phyloP scores from a whole-genome alignment of 2,797 vertebrate species.

The Rousettus madagascariensis region DNA sequence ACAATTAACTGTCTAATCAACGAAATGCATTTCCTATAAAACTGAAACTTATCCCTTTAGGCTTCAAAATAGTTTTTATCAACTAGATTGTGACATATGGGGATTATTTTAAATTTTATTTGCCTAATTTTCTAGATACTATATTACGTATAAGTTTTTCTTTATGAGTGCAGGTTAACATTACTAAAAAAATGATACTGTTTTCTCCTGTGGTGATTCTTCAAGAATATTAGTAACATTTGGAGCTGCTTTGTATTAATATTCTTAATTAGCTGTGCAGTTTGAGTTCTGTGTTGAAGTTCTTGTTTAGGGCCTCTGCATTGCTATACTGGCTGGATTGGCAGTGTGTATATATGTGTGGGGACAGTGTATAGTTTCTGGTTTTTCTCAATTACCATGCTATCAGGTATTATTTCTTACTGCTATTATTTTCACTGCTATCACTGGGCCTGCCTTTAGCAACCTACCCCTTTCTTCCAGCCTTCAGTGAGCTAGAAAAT shows the following conservation, averaged over 20 bases:
- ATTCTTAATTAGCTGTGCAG: not conserved
- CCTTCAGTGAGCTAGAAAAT: conserved; percentile 41
- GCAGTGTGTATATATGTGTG: not conserved
- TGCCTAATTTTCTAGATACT: conserved; percentile 21
- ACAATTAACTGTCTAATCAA: conserved; percentile 23
- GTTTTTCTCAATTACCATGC: not conserved
- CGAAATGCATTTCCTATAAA: conserved; percentile 42
- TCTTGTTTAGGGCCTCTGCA: not conserved
- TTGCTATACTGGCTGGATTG: not conserved
- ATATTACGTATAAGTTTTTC: not conserved
- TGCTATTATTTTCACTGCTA: not conserved
- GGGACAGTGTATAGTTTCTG: not conserved
- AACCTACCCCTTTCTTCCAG: not conserved
- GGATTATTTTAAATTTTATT: conserved; percentile 51
- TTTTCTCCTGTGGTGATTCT: not conserved
- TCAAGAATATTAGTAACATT: not conserved
- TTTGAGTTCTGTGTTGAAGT: conserved; percentile 37
- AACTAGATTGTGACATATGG: conserved; percentile 32
- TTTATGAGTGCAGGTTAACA: conserved; percentile 5
- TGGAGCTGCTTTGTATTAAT: conserved; percentile 30
- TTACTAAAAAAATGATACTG: not conserved
- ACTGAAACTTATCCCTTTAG: not conserved
- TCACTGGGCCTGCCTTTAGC: not conserved
- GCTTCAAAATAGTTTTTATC: conserved; percentile 30
- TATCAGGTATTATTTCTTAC: not conserved